Percentiles rank a stretch among this genome's conserved stretches.
Evolutionary conservation across 2,888 invertebrate genomes (phyloP).

Genomic region (Standfussiana lucernea): DNA sequence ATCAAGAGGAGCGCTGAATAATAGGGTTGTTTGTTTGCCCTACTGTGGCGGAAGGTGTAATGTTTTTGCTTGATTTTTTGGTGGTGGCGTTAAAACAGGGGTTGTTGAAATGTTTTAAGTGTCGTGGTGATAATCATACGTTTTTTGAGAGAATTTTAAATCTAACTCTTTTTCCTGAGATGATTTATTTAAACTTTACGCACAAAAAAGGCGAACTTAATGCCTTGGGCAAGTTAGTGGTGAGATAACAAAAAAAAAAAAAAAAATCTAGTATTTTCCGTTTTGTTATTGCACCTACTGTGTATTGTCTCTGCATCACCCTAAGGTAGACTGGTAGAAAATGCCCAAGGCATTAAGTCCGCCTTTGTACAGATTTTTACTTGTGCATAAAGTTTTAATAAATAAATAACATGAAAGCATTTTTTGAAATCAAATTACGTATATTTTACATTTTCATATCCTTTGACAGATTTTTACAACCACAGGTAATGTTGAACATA

Average conservation of each 20-base stretch:
- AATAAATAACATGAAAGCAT: too few relatives aligned
- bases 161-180: neutral
- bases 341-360: too few relatives aligned
- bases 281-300: too few relatives aligned
- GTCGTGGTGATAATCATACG: neutral
- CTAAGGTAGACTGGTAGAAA: too few relatives aligned
- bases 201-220: neutral
- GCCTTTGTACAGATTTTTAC: too few relatives aligned
- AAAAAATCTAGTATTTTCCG: too few relatives aligned
- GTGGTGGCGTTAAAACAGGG: neutral
- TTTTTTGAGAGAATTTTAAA: neutral
- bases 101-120: neutral
- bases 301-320: too few relatives aligned
- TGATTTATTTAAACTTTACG: neutral
- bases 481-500: neutral
- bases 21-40: conserved; percentile 53
- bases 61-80: neutral
- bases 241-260: too few relatives aligned
- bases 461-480: neutral
- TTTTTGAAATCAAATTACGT: too few relatives aligned
- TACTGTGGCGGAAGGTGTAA: conserved; percentile 15
- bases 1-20: conserved; percentile 43
- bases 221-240: neutral
- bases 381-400: too few relatives aligned
- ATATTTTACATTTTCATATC: neutral